Percentiles rank a stretch among this genome's conserved stretches.
These are phyloP conservation scores for Octodon degus DNA, from an alignment of 2,113 vertebrate species.

Conservation along the genomic window DNA sequence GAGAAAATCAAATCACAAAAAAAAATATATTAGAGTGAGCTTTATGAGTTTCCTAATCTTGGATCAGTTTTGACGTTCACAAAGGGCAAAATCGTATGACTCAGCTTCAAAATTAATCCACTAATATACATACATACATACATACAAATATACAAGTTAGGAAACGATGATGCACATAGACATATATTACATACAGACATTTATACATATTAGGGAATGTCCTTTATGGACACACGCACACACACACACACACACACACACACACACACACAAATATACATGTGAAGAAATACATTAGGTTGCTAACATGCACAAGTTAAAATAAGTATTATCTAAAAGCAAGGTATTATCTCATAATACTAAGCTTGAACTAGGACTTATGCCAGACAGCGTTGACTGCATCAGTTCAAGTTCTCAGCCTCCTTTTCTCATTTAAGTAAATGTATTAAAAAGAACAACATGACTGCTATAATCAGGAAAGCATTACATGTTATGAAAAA, in stretches of 20 bases:
- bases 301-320: neutral
- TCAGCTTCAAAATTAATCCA: neutral
- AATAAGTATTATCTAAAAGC: neutral
- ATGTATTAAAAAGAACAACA: neutral
- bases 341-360: neutral
- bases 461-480: conserved; percentile 6
- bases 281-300: neutral
- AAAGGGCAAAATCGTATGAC: neutral
- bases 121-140: neutral
- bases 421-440: neutral
- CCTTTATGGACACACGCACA: neutral
- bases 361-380: neutral
- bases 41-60: neutral
- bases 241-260: neutral
- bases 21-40: neutral
- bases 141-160: neutral
- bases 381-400: neutral
- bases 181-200: neutral
- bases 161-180: neutral
- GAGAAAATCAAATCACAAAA: neutral
- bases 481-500: neutral
- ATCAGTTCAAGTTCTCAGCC: neutral
- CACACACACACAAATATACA: neutral
- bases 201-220: neutral
- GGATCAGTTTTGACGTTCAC: neutral